Base-by-base conservation (phyloP, 2,113 vertebrate genomes). In the Clupea harengus region DNA sequence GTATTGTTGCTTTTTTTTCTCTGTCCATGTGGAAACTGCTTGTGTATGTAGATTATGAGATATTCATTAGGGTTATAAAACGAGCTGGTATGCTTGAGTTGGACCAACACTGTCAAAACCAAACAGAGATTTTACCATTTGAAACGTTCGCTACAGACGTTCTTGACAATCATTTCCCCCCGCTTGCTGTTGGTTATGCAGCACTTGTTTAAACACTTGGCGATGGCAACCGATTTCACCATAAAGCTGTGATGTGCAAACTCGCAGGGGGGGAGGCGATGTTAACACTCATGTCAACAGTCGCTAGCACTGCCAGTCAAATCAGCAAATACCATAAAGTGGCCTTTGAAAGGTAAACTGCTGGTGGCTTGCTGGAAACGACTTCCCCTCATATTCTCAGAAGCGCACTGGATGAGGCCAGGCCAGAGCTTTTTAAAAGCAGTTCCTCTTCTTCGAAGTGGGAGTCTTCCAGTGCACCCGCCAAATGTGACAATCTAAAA, bases 161-260 rank as follows among this genome's bases (percentile, higher is more conserved):
- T 52, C 50, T 82, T 67, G 88, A 86, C 89, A 90, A 88, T 90
- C 91, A 86, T 32, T 91, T 85, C 83, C 87, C 87, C 85, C 88
- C 83, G 49, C 39, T 8, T 87, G 28, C 84, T 86, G 0, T 75
- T 94, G 93, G 94, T 94, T 93, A 92, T 91, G 89, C 85, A 92
- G 85, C 81, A 86, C 87, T 46, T 87, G 92, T 93, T 95, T 92
- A 94, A 95, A 95, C 93, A 95, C 95, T 95, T 93, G 93, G 92
- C 85, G 90, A 92, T 92, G 90, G 92, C 91, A 92, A 88, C 89
- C 93, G 92, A 88, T 94, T 94, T 93, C 91, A 92, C 94, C 93
- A 93, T 91, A 93, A 95, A 95, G 91, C 92, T 88, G 92, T 87
- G 90, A 93, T 92, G 92, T 91, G 90, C 82, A 85, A 93, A 92